Base-by-base conservation (phyloP, 2,888 invertebrate genomes). In the Nephrotoma guestfalica region DNA sequence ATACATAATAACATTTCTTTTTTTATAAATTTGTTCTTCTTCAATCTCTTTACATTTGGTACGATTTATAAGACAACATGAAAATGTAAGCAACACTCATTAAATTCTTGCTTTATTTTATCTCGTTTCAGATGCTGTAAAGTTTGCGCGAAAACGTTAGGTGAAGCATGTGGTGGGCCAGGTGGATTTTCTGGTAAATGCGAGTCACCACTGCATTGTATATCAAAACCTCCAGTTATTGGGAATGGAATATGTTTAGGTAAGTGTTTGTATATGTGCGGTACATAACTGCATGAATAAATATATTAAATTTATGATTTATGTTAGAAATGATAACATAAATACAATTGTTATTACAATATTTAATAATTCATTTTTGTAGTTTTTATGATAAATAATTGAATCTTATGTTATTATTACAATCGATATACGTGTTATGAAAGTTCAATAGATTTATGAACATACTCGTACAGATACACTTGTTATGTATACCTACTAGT, bases 151-250 rank as follows among this genome's bases (percentile, higher is more conserved):
- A 94, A 96, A 90, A 96, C 96, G 86, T 93, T 96, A 89, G 96
- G 96, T 88, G 97, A 97, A 91, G 95, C 96, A 87, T 98, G 97
- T 91, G 97, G 97, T 42, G 95, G 95, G 84, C 93, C 94, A 87
- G 93, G 94, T 88, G 97, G 96, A 85, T 97, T 96, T 92, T 96
- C 96, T 90, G 97, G 97, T 87, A 95, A 96, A 87, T 97, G 97
- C 91, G 97, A 96, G 89, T 94, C 95, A 51, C 96, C 97, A 86
- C 93, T 97, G 88, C 93, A 93, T 89, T 94, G 94, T 90, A 92
- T 92, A 86, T 89, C 91, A 87, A 91, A 90, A 88, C 89, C 91
- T 88, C 91, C 91, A 88, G 90, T 91, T 87, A 90, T 89, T 88
- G 91, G 91, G 86, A 87, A 91, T 87, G 91, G 91, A 87, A 90